Conservation (phyloP, 2,888 invertebrate genomes). For the Epiperipatus broadwayi region DNA sequence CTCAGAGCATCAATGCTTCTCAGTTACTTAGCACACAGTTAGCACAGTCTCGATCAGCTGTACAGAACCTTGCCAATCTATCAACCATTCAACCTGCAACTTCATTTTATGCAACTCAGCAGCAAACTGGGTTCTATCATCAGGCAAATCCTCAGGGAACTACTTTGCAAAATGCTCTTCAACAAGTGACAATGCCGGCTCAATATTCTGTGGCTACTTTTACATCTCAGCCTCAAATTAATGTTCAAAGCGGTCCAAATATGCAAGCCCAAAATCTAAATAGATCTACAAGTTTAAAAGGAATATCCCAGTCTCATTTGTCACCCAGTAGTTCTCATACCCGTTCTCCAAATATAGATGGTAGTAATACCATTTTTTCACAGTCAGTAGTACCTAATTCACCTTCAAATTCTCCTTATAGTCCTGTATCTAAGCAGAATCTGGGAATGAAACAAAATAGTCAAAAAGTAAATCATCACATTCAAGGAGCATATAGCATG, state of each 20-base stretch:
- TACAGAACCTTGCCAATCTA: slow-evolving; percentile 30
- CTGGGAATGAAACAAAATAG: no score
- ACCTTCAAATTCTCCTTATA: no score
- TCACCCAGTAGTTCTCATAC: no score
- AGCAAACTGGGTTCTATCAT: slow-evolving; percentile 32
- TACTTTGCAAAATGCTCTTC: slow-evolving; percentile 26
- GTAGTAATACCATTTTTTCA: no score
- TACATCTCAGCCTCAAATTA: slow-evolving; percentile 22
- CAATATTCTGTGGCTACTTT: slow-evolving; percentile 33
- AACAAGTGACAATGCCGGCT: slow-evolving; percentile 29
- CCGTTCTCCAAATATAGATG: no score
- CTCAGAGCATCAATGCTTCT: slow-evolving; percentile 30
- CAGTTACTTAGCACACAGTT: slow-evolving; percentile 44
- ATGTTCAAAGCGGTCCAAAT: slow-evolving; percentile 15
- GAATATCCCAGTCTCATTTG: no score
- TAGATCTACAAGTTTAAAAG: no score
- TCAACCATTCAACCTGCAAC: slow-evolving; percentile 33
- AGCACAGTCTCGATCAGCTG: slow-evolving; percentile 38
- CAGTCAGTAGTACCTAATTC: no score
- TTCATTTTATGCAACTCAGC: slow-evolving; percentile 36
- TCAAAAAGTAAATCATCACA: no score
- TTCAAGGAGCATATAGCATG: slow-evolving; percentile 14
- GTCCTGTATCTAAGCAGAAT: no score
- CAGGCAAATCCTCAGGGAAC: slow-evolving; percentile 23
- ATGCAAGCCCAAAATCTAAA: slow-evolving; percentile 14